These are phyloP conservation scores for Protobothrops mucrosquamatus DNA, from an alignment of 2,113 vertebrate genomes.

Conservation along the genomic window DNA sequence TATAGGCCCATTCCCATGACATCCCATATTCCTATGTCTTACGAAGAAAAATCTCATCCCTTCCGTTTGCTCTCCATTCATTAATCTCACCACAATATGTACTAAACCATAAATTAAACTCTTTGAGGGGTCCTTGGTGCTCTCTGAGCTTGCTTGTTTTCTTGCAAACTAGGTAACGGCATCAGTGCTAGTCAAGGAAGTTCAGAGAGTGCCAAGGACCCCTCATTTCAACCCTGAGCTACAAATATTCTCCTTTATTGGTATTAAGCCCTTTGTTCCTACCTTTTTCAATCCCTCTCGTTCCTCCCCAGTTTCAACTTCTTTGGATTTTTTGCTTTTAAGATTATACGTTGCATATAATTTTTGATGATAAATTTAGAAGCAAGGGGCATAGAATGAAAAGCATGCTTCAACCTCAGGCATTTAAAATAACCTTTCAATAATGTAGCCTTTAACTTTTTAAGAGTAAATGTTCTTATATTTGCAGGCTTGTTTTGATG, in stretches of 20 bases:
- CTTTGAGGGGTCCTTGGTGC: background rate
- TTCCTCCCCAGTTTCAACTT: background rate
- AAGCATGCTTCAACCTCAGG: background rate
- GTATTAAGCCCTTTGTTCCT: background rate
- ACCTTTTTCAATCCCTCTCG: background rate
- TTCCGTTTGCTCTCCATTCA: background rate
- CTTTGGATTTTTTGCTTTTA: background rate
- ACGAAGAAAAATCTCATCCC: background rate
- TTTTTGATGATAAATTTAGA: background rate
- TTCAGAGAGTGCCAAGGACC: background rate
- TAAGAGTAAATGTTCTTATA: slow-evolving; percentile 5
- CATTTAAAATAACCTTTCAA: background rate
- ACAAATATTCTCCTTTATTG: background rate
- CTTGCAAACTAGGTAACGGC: background rate
- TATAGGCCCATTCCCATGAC: background rate
- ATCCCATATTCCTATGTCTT: background rate
- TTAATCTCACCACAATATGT: background rate
- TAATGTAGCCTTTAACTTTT: background rate
- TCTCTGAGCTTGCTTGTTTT: background rate
- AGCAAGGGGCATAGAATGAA: background rate
- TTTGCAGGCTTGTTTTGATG: slow-evolving; percentile 86
- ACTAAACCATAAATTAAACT: background rate
- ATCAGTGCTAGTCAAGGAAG: background rate
- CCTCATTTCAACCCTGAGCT: background rate
- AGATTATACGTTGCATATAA: background rate